These are phyloP conservation scores for Nyctibius bracteatus DNA, from an alignment of 2,113 vertebrate species.

Conservation along the genomic window DNA sequence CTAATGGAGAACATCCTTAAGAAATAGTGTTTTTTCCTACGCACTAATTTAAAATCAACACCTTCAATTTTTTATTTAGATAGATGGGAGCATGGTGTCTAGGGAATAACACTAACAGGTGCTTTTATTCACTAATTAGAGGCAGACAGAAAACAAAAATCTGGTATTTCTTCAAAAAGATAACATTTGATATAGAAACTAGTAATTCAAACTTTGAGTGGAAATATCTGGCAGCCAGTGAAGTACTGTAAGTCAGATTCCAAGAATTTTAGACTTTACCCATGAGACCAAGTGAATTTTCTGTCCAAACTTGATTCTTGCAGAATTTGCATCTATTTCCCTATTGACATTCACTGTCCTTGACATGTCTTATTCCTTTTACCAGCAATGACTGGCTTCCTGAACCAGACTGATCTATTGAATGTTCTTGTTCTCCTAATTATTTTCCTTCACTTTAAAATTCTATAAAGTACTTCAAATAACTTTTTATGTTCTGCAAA, in stretches of 20 bases:
- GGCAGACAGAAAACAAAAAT: background rate
- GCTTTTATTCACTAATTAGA: background rate
- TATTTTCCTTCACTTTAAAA: background rate
- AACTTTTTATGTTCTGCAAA: background rate
- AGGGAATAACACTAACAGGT: background rate
- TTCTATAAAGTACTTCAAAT: background rate
- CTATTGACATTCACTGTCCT: background rate
- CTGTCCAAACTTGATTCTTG: background rate
- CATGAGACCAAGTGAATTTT: background rate
- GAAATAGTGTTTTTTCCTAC: background rate
- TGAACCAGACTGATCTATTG: background rate
- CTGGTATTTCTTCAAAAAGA: background rate
- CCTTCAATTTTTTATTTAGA: background rate
- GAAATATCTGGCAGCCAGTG: background rate
- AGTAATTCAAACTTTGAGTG: background rate
- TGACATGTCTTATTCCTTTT: background rate
- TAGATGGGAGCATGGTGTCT: background rate
- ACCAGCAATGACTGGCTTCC: background rate
- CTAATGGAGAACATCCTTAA: background rate
- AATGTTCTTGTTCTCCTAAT: background rate
- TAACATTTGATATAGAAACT: background rate
- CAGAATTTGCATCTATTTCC: background rate
- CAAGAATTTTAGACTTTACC: background rate
- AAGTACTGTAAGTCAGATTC: background rate
- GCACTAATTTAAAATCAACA: background rate